These are phyloP conservation scores for Phalera bucephala DNA, from an alignment of 2,888 invertebrate species.

Conservation along the genomic window DNA sequence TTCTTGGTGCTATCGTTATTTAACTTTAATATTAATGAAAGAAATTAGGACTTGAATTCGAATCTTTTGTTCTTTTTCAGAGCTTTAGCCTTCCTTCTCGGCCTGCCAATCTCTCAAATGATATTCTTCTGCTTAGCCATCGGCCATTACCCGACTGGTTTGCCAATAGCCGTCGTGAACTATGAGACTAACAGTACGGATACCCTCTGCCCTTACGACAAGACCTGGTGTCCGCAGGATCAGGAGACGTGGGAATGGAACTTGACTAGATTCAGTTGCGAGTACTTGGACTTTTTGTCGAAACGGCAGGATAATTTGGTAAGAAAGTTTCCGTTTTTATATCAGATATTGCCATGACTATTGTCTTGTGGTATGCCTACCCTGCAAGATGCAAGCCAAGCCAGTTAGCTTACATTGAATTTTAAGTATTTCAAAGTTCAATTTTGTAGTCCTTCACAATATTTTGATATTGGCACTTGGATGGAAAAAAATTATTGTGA, in stretches of 20 bases:
- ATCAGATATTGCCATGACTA: no score
- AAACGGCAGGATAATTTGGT: slow-evolving; percentile 86
- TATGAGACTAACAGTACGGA: slow-evolving; percentile 84
- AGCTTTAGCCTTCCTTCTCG: slow-evolving; percentile 92
- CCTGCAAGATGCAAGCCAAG: no score
- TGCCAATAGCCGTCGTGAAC: slow-evolving; percentile 92
- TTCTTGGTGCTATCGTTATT: no score
- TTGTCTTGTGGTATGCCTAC: no score
- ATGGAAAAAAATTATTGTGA: no score
- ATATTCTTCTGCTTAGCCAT: slow-evolving; percentile 94
- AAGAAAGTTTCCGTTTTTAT: slow-evolving; percentile 43
- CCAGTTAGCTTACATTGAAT: no score
- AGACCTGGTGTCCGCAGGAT: slow-evolving; percentile 78
- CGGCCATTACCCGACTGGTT: slow-evolving; percentile 91
- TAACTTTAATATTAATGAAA: no score
- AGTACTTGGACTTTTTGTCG: slow-evolving; percentile 87
- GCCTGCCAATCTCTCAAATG: slow-evolving; percentile 93
- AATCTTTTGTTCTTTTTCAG: slow-evolving; percentile 75
- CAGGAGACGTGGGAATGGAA: slow-evolving; percentile 73
- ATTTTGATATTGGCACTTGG: no score
- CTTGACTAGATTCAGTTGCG: slow-evolving; percentile 88
- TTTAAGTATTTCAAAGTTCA: no score
- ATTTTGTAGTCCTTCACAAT: no score
- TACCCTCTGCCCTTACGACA: slow-evolving; percentile 71
- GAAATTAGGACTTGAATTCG: no score